These are phyloP conservation scores for Nebria brevicollis DNA, from an alignment of 2,888 invertebrate genomes.

Conservation along the genomic window DNA sequence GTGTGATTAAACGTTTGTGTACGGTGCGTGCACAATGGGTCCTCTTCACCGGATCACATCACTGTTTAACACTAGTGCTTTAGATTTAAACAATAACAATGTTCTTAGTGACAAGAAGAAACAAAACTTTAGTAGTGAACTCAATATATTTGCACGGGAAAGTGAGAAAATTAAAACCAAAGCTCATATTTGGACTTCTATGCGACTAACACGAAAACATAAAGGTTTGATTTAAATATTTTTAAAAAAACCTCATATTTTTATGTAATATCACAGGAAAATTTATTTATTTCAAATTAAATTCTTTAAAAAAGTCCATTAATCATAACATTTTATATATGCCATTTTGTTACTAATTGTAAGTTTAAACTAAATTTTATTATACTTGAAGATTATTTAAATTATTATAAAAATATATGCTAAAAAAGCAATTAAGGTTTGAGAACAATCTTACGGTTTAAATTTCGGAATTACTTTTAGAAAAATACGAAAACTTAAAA, in stretches of 20 bases:
- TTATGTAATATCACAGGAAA: not conserved
- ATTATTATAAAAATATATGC: no score
- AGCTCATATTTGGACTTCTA: constrained; percentile 67
- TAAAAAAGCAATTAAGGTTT: no score
- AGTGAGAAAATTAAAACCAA: constrained; percentile 63
- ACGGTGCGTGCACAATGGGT: constrained; percentile 63
- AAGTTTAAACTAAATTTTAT: no score
- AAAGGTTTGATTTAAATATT: constrained; percentile 28
- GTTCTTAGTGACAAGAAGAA: constrained; percentile 63
- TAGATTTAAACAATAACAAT: constrained; percentile 64
- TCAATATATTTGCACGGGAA: constrained; percentile 61
- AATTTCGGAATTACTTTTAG: no score
- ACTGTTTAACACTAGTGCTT: constrained; percentile 66
- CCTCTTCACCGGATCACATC: constrained; percentile 71
- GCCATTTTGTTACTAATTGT: no score
- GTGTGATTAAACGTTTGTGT: constrained; percentile 2
- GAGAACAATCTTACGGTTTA: no score
- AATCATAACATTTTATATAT: no score
- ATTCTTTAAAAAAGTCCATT: no score
- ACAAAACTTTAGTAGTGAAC: constrained; percentile 68
- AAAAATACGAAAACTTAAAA: no score
- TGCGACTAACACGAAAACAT: constrained; percentile 61
- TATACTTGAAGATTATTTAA: no score
- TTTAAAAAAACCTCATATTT: not conserved
- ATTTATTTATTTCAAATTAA: no score